phyloP scores from a whole-genome alignment of 2,888 invertebrate species.

The Steinernema carpocapsae region DNA sequence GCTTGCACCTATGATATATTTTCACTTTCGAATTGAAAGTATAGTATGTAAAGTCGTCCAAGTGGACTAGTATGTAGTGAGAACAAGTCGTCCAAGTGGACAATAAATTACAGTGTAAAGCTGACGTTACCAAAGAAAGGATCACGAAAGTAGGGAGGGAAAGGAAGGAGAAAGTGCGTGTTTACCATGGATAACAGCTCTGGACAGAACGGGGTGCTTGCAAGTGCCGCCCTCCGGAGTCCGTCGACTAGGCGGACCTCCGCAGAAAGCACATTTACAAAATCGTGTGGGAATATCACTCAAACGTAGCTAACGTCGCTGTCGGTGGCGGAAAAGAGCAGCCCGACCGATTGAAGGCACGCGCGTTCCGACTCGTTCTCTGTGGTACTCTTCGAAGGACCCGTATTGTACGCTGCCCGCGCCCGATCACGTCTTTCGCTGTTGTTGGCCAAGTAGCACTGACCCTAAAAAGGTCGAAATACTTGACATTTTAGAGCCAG shows the following conservation, averaged over 20 bases:
- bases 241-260: constrained; percentile 13
- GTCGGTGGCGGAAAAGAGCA: constrained; percentile 39
- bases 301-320: constrained; percentile 48
- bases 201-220: not conserved
- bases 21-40: constrained; percentile 23
- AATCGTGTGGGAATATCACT: constrained; percentile 8
- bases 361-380: constrained; percentile 39
- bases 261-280: not conserved
- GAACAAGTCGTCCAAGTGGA: not conserved
- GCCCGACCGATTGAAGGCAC: constrained; percentile 38
- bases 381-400: constrained; percentile 23
- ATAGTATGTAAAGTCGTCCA: not conserved
- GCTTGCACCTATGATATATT: not conserved
- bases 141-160: not conserved
- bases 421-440: constrained; percentile 14
- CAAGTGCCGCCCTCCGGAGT: not conserved
- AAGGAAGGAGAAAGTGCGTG: not conserved
- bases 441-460: constrained; percentile 37
- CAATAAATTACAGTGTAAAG: constrained; percentile 31
- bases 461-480: constrained; percentile 34
- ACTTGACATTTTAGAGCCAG: not conserved
- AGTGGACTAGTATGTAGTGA: constrained; percentile 6
- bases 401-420: constrained; percentile 16
- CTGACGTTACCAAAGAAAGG: constrained; percentile 31
- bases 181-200: not conserved